These are phyloP conservation scores for Pyrrhosoma nymphula DNA, from an alignment of 2,888 invertebrate species.

Conservation along the genomic window DNA sequence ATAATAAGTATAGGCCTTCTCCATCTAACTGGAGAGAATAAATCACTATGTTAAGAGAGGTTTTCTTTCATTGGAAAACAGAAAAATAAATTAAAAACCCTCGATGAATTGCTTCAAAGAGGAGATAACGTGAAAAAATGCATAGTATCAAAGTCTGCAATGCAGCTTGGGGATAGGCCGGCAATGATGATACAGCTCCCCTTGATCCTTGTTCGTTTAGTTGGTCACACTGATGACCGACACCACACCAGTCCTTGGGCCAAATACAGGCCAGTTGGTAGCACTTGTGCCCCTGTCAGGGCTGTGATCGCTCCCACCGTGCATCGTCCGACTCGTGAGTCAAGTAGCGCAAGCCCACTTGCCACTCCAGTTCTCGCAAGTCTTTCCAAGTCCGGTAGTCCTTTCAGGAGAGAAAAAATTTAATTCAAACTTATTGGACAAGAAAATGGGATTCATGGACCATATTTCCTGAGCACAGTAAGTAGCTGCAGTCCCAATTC, in stretches of 20 bases:
- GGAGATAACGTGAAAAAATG: conserved; percentile 4
- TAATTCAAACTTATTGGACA: too few relatives aligned
- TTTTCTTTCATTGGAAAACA: conserved; percentile 18
- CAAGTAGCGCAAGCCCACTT: conserved; percentile 89
- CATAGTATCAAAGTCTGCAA: conserved; percentile 40
- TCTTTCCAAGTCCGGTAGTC: conserved; percentile 97
- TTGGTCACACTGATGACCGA: not conserved
- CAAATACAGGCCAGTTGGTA: not conserved
- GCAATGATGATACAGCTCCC: not conserved
- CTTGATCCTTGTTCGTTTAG: not conserved
- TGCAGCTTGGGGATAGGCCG: conserved; percentile 24
- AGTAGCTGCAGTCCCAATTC: too few relatives aligned
- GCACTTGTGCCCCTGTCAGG: conserved; percentile 55
- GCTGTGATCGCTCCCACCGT: conserved; percentile 86
- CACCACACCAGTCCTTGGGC: not conserved
- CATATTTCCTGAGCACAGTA: too few relatives aligned
- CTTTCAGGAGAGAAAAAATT: conserved; percentile 77
- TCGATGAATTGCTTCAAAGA: not conserved
- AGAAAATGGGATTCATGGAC: too few relatives aligned
- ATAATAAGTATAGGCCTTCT: conserved; percentile 55
- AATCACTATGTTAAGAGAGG: conserved; percentile 1
- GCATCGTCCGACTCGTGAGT: conserved; percentile 96
- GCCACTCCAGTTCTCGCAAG: conserved; percentile 90
- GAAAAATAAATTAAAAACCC: conserved; percentile 40
- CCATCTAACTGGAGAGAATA: conserved; percentile 16